Percentiles rank a stretch among this genome's conserved stretches.
phyloP scores from a whole-genome alignment of 2,113 vertebrate species.

The Trichechus manatus region DNA sequence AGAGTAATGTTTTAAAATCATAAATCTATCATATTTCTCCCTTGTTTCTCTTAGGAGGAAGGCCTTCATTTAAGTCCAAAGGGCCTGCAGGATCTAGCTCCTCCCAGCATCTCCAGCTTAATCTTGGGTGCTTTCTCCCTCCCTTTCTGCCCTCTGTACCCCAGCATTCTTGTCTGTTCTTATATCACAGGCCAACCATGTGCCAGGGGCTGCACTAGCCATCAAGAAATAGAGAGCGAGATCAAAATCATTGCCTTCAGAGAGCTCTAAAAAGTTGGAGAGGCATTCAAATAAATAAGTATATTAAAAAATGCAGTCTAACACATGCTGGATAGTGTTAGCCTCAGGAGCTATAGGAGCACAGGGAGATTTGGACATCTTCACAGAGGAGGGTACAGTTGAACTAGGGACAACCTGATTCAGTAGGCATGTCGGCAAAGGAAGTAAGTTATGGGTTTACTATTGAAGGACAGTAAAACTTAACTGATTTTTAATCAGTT shows the following conservation, averaged over 20 bases:
- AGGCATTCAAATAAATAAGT: neutral
- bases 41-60: neutral
- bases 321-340: neutral
- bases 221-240: neutral
- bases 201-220: fast-evolving
- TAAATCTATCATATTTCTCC: neutral
- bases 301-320: neutral
- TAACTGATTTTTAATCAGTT: neutral
- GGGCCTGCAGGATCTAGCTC: neutral
- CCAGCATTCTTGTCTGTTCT: no score
- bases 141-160: neutral
- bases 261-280: neutral
- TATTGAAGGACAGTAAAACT: neutral
- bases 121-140: neutral
- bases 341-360: neutral
- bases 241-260: neutral
- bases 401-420: neutral
- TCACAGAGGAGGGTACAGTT: neutral
- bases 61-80: neutral
- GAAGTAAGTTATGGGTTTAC: neutral
- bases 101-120: neutral
- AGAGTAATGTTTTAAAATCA: neutral
- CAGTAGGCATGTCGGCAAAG: neutral
- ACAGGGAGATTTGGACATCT: neutral
- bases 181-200: neutral